These are phyloP conservation scores for Hyla sarda DNA, from an alignment of 2,113 vertebrate species.

Conservation along the genomic window DNA sequence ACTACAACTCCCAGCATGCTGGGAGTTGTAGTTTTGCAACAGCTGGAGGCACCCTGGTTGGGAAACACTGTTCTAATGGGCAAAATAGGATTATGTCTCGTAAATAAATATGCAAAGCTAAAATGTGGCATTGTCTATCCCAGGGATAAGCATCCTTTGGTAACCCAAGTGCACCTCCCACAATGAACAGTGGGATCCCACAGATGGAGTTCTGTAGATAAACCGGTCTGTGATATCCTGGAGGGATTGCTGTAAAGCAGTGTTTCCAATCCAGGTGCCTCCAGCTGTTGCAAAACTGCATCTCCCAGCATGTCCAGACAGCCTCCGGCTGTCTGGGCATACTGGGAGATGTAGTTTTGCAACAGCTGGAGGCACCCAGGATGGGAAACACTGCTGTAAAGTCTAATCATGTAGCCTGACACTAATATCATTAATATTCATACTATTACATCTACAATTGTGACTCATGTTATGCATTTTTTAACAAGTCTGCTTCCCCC, in stretches of 20 bases:
- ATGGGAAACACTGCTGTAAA: no score
- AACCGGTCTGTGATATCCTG: background rate
- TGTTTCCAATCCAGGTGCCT: no score
- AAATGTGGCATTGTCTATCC: background rate
- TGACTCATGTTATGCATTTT: background rate
- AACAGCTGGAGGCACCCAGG: no score
- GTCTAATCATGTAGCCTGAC: background rate
- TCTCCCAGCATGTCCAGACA: no score
- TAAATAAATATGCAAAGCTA: constrained; percentile 16
- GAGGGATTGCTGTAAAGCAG: background rate
- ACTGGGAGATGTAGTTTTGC: no score
- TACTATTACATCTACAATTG: background rate
- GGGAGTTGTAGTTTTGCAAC: no score
- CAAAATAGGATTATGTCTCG: background rate
- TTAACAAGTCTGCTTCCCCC: background rate
- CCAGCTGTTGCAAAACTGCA: no score
- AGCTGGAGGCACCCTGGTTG: no score
- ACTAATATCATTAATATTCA: background rate
- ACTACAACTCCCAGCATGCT: no score
- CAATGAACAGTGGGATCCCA: background rate
- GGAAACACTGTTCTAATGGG: no score
- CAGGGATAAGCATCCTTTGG: background rate
- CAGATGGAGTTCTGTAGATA: background rate
- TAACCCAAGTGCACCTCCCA: constrained; percentile 25
- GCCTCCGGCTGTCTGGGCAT: no score